Base-by-base conservation (phyloP, 2,113 vertebrate genomes). In the Camelus bactrianus region DNA sequence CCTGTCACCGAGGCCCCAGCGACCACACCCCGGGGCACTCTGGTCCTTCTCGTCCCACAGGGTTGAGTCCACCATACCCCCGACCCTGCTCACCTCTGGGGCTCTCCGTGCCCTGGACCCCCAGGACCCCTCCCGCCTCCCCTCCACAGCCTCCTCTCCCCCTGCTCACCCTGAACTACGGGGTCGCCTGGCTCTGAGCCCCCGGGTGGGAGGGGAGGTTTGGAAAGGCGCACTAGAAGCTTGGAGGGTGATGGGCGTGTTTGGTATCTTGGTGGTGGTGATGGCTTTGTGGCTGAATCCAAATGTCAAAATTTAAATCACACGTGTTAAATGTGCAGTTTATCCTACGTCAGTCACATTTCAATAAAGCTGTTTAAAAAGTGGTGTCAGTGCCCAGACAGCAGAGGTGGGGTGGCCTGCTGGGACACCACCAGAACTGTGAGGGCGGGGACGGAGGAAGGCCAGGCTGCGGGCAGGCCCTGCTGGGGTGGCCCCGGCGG, bases 151-250 rank as follows among this genome's bases (percentile, higher is more conserved):
- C 28, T 50, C 19, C 10, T 46, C 67, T 50, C 8, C 8, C 14
- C 42, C 1, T 0, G 1, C 76, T 22, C 8, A 3, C 48, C 19
- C 62, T 28, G 56, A 19, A 11, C 6, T 67, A 35, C 3, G 12
- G 56, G 28, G 50, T 13, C 52, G 2, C 35, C 50, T 13, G 50
- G 35, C 35, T 46, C 89, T 6, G 3, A 0, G 8, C 30, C 7
- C 46, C 85, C 0, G 1, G 46, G 42, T 30, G 15, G 12, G 17
- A 62, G 32, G 38, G 48, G 20, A n/a, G 30, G 54, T 24, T 17
- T 19, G n/a, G 42, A 60, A 42, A 42, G n/a, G 26, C 50, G 38
- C 52, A 35, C 19, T n/a, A 48, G 80, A 52, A 92, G 20, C 26
- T 15, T 67, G 62, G 82, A 7, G 48, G 46, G 32, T 69, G 46